phyloP scores from a whole-genome alignment of 1,140 invertebrate species.

The Saccostrea echinata region DNA sequence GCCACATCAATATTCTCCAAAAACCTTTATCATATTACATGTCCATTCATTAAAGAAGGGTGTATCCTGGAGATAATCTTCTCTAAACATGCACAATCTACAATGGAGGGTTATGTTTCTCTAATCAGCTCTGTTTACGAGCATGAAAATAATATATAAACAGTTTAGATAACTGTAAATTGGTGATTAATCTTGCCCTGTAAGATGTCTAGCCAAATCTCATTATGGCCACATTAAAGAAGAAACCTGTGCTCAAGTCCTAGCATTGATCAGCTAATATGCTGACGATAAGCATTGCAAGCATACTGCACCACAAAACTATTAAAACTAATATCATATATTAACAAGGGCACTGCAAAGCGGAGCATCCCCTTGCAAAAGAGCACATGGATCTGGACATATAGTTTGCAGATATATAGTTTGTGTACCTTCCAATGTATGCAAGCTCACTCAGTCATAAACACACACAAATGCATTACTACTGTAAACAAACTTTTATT shows the following conservation, averaged over 20 bases:
- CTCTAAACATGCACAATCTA: neutral
- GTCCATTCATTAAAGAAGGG: neutral
- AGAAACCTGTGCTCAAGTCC: neutral
- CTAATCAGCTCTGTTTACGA: neutral
- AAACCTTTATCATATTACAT: neutral
- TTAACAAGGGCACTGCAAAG: too few species aligned
- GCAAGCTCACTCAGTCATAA: too few species aligned
- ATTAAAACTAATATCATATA: neutral
- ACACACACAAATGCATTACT: too few species aligned
- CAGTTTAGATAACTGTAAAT: neutral
- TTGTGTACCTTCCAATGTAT: too few species aligned
- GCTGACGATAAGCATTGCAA: neutral
- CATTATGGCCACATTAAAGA: neutral
- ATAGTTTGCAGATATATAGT: too few species aligned
- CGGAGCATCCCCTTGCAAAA: too few species aligned
- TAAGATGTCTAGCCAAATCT: neutral
- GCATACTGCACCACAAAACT: neutral
- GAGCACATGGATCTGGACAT: too few species aligned
- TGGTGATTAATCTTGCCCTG: constrained; percentile 1
- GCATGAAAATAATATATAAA: constrained; percentile 32
- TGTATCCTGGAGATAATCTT: neutral
- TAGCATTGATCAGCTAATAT: neutral
- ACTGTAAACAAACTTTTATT: too few species aligned
- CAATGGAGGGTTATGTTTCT: neutral
- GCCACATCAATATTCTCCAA: neutral